Evolutionary conservation across 2,888 invertebrate species (phyloP).

Genomic region (Nephrotoma flavescens): DNA sequence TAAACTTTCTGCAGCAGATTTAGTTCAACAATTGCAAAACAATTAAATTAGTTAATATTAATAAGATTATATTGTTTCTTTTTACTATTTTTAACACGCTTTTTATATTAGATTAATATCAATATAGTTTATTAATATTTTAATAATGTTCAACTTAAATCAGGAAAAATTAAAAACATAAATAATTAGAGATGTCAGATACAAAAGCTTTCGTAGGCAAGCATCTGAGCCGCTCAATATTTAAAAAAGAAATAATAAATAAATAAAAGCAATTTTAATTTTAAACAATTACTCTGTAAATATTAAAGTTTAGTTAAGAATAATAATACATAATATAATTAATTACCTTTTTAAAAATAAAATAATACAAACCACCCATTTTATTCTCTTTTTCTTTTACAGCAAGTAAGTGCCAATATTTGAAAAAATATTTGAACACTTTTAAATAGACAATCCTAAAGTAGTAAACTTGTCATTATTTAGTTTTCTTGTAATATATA

Average conservation of each 20-base stretch:
- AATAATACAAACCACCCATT: slow-evolving; percentile 9
- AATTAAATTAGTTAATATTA: not conserved
- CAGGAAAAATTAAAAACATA: not conserved
- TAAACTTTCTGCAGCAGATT: not conserved
- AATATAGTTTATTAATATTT: not conserved
- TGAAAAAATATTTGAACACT: not conserved
- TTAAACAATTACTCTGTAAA: not conserved
- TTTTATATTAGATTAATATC: not conserved
- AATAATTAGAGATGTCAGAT: not conserved
- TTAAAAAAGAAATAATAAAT: not conserved
- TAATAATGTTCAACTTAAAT: not conserved
- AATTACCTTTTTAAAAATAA: not conserved
- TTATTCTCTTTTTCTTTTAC: slow-evolving; percentile 26
- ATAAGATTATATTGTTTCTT: not conserved
- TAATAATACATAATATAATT: not conserved
- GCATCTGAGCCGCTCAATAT: slow-evolving; percentile 1
- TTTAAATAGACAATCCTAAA: not conserved
- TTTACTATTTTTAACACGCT: not conserved
- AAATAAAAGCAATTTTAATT: not conserved
- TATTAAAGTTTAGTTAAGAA: not conserved
- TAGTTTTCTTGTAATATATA: not conserved
- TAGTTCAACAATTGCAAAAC: not conserved
- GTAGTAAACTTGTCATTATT: not conserved
- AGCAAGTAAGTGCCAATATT: slow-evolving; percentile 29
- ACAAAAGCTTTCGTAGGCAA: not conserved